Percentiles rank a stretch among this genome's conserved stretches.
These are phyloP conservation scores for Aphrophora alni DNA, from an alignment of 2,888 invertebrate genomes.

Conservation along the genomic window DNA sequence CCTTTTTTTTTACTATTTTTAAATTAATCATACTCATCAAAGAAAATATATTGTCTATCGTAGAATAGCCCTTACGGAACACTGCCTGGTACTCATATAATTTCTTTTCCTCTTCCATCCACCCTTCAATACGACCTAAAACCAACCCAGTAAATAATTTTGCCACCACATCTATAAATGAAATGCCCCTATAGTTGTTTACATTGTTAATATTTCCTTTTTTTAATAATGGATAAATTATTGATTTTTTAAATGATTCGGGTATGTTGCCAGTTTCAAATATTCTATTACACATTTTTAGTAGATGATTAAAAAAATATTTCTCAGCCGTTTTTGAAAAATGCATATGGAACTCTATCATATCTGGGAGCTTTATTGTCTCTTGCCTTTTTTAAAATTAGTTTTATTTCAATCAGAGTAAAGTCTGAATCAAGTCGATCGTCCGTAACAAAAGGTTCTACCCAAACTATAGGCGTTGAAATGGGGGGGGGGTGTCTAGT, in stretches of 20 bases:
- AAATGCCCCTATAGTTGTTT: background rate
- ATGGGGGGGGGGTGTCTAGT: background rate
- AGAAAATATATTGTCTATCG: slow-evolving; percentile 41
- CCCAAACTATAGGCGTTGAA: no score
- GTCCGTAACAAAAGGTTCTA: no score
- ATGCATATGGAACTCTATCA: no score
- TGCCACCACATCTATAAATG: slow-evolving; percentile 15
- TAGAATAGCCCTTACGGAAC: slow-evolving; percentile 38
- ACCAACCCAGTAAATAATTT: slow-evolving; percentile 36
- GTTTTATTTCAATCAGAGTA: no score
- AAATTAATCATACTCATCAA: slow-evolving; percentile 38
- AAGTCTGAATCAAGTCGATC: no score
- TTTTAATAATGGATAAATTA: slow-evolving; percentile 36
- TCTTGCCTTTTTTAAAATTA: no score
- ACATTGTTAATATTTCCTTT: slow-evolving; percentile 29
- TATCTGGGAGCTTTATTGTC: no score
- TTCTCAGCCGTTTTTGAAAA: no score
- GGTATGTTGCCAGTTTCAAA: slow-evolving; percentile 28
- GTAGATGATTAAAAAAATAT: background rate
- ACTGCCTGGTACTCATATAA: slow-evolving; percentile 44
- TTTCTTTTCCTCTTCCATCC: slow-evolving; percentile 32
- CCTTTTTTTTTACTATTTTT: slow-evolving; percentile 32
- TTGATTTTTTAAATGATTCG: slow-evolving; percentile 10
- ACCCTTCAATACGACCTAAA: slow-evolving; percentile 22
- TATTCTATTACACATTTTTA: slow-evolving; percentile 29